Base-by-base conservation (phyloP, 2,113 vertebrate genomes). In the Pomatostomus ruficeps region DNA sequence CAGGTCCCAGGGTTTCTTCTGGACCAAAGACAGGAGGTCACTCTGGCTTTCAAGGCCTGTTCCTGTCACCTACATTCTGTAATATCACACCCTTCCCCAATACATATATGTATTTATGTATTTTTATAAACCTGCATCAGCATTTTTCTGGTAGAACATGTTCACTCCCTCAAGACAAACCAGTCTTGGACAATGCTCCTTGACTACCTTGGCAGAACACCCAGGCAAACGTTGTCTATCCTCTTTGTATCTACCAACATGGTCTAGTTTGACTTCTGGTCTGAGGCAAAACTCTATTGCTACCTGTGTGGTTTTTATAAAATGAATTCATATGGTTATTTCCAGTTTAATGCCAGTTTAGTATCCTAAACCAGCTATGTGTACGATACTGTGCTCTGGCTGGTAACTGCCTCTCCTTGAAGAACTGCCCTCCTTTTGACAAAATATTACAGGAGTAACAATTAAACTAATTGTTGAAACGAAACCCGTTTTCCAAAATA, bases 141-240 rank as follows among this genome's bases (percentile, higher is more conserved):
- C 16, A 43, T 40, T 93, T 62, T 73, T 65, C 33, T 55, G 18
- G 51, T n/a, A 42, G 61, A 24, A 81, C 19, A 14, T 4, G 1
- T 45, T 91, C 11, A 14, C 21, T 43, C 14, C 19, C 24, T 48
- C 79, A 66, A 45, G 25, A 42, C 42, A 59, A 51, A 62, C 10
- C n/a, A 29, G 42, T 17, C 42, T 51, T 36, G 24, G 16, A 38
- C 21, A 72, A 59, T 43, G 54, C 5, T 19, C 5, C 26, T 57
- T 31, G 35, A 33, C 26, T 12, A 40, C 18, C 20, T 20, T 0
- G 0, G 10, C 23, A 51, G n/a, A 51, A 26, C 8, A 3, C 6
- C 18, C 15, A 9, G 20, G 40, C 55, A 58, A 75, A 62, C 35
- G 15, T 55, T 1, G 0, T 5, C 43, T 38, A 26, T 43, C 33